phyloP scores from a whole-genome alignment of 2,888 invertebrate genomes.

The Aethes cnicana region DNA sequence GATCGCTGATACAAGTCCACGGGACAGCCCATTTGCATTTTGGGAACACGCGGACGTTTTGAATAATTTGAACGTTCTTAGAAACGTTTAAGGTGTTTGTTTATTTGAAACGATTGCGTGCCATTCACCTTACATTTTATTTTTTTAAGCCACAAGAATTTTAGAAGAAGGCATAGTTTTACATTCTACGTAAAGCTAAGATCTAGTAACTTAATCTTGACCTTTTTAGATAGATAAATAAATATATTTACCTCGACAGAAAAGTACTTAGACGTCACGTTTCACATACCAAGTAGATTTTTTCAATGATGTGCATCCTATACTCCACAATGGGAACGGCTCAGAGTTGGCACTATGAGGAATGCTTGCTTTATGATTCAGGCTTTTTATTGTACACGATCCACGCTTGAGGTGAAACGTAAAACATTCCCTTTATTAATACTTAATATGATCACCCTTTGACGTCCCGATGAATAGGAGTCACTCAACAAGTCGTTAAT shows the following conservation, averaged over 20 bases:
- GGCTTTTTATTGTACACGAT: constrained; percentile 41
- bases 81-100: constrained; percentile 1
- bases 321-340: constrained; percentile 34
- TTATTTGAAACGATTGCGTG: not conserved
- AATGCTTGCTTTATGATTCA: constrained; percentile 28
- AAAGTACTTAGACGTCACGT: too few relatives aligned
- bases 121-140: not conserved
- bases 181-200: too few relatives aligned
- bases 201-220: too few relatives aligned
- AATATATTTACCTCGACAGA: too few relatives aligned
- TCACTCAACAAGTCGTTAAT: constrained; percentile 82
- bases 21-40: constrained; percentile 68
- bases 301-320: not conserved
- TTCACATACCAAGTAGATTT: too few relatives aligned
- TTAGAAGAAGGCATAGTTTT: not conserved
- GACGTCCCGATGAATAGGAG: constrained; percentile 73
- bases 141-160: too few relatives aligned
- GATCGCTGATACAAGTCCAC: constrained; percentile 62
- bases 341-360: constrained; percentile 36
- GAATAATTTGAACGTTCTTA: constrained; percentile 13
- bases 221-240: too few relatives aligned
- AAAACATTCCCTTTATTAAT: constrained; percentile 75
- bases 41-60: constrained; percentile 43
- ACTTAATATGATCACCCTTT: constrained; percentile 77
- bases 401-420: constrained; percentile 58